phyloP scores from a whole-genome alignment of 2,797 vertebrate genomes.

The Arrhamphus sclerolepis region DNA sequence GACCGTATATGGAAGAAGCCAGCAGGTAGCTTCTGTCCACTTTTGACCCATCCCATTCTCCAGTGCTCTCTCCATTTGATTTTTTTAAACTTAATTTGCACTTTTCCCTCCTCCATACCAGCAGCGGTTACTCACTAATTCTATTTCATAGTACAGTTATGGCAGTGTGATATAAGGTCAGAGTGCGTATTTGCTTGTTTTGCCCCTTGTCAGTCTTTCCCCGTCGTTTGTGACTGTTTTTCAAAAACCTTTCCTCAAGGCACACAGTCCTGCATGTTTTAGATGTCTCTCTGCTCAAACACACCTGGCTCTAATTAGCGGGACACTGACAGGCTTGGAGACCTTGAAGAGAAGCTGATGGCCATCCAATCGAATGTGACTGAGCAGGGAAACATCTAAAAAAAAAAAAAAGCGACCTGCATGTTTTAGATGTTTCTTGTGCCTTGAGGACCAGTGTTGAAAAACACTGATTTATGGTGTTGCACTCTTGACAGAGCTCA shows the following conservation, averaged over 20 bases:
- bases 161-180: slow-evolving; percentile 11
- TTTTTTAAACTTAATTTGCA: slow-evolving; percentile 7
- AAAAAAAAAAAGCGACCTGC: too few relatives aligned
- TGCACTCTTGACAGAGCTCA: slow-evolving; percentile 51
- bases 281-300: too few relatives aligned
- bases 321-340: too few relatives aligned
- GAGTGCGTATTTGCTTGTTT: slow-evolving; percentile 22
- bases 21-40: slow-evolving; percentile 66
- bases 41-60: slow-evolving; percentile 41
- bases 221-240: too few relatives aligned
- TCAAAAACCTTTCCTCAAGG: too few relatives aligned
- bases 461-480: slow-evolving; percentile 54
- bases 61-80: slow-evolving; percentile 2
- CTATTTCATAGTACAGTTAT: slow-evolving; percentile 26
- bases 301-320: too few relatives aligned
- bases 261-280: too few relatives aligned
- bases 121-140: slow-evolving; percentile 8
- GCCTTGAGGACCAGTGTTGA: too few relatives aligned
- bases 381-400: too few relatives aligned
- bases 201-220: slow-evolving; percentile 9
- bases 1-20: slow-evolving; percentile 78
- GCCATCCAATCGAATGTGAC: too few relatives aligned
- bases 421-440: too few relatives aligned
- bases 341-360: too few relatives aligned
- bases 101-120: background rate